Base-by-base conservation (phyloP, 2,113 vertebrate species). In the Prinia subflava region DNA sequence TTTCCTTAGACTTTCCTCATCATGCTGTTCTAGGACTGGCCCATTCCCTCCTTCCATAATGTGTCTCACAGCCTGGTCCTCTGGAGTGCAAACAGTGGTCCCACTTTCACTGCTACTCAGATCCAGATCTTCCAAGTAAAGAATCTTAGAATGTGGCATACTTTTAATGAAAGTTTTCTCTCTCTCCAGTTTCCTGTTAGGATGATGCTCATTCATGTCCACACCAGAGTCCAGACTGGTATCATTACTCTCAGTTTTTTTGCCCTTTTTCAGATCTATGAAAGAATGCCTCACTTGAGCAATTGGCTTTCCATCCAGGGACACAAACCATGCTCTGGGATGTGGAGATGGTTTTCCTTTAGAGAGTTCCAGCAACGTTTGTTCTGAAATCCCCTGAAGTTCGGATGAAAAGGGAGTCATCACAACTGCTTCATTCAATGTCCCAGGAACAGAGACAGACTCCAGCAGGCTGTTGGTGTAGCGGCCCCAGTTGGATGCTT, bases 181-280 rank as follows among this genome's bases (percentile, higher is more conserved):
- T 77, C 98, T 98, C 97, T 99, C 98, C 33, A 98, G 97, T 23
- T 97, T 98, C 94, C 97, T 97, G 83, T 94, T 97, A 12, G 98
- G 98, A 83, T 98, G 98, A 37, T 98, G 99, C 96, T 99, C 99
- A 28, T 99, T 99, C 99, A 99, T 99, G 95, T 99, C 99, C 88
- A 99, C 99, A 7, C 99, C 99, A 2, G 99, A 99, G 96, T 99
- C 99, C 85, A 99, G 97, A 93, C 99, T 99, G 30, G 99, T 99
- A 94, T 99, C 99, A 7, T 99, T 99, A 93, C 99, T 99, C 97
- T 99, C 99, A 4, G 98, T 96, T 10, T 99, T 98, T 73, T 98
- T 98, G 65, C 98, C 98, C 92, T 98, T 98, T 90, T 98, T 98
- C 81, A 99, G 98, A 96, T 99, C 99, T 52, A 99, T 99, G 83